Evolutionary conservation across 2,113 vertebrate genomes (phyloP).

Genomic region (Cyprinodon variegatus): DNA sequence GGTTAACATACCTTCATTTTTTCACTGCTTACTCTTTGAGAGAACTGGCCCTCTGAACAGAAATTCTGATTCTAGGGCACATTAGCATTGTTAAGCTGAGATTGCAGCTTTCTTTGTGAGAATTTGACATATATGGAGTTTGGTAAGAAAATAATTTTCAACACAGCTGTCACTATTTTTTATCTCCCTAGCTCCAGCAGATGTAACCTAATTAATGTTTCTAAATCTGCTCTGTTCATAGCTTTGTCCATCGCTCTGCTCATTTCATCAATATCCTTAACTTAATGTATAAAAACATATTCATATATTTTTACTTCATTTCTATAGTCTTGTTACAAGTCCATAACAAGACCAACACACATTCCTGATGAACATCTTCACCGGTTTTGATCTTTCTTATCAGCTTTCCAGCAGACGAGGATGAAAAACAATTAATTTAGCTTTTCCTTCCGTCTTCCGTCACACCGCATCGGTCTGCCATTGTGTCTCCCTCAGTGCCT

Average conservation of each 20-base stretch:
- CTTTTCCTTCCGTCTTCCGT: conserved; percentile 24
- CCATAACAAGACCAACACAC: conserved; percentile 14
- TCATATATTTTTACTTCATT: conserved; percentile 21
- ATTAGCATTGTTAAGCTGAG: conserved; percentile 30
- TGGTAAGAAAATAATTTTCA: conserved; percentile 30
- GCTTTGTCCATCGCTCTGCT: conserved; percentile 14
- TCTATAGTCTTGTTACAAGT: conserved; percentile 19
- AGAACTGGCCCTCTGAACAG: conserved; percentile 2
- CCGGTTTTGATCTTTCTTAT: conserved; percentile 67
- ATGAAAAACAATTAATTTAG: conserved; percentile 49
- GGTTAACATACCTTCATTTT: conserved; percentile 29
- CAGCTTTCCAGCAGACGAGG: conserved; percentile 55
- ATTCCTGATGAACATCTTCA: conserved; percentile 52
- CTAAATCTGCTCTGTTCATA: conserved; percentile 24
- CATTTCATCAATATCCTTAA: not conserved
- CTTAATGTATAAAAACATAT: not conserved
- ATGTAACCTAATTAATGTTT: not conserved
- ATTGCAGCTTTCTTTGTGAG: conserved; percentile 24
- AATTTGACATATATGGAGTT: conserved; percentile 33
- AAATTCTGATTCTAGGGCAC: conserved; percentile 1
- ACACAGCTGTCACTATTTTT: conserved; percentile 8
- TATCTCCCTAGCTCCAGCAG: conserved; percentile 9
- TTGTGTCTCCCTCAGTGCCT: conserved; percentile 14
- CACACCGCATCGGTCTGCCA: conserved; percentile 17
- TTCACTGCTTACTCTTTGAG: conserved; percentile 27